Conservation (phyloP, 1,140 invertebrate genomes). For the Sinonovacula constricta region DNA sequence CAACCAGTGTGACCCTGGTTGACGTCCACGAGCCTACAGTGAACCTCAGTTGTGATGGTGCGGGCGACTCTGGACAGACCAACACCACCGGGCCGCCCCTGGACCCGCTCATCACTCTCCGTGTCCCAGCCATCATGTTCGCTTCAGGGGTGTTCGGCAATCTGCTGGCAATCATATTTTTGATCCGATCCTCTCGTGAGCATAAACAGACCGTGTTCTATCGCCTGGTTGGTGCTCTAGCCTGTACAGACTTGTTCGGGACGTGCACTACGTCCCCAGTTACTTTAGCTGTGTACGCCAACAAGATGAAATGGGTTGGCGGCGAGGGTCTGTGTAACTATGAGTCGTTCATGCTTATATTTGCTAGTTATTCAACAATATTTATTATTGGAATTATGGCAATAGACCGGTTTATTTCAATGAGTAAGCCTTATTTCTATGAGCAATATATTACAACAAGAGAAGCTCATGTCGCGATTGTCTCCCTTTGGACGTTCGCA, state of each 20-base stretch:
- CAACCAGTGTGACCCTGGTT: no score
- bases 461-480: conserved; percentile 62
- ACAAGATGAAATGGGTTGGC: conserved; percentile 65
- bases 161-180: conserved; percentile 59
- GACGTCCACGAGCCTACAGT: no score
- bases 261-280: conserved; percentile 68
- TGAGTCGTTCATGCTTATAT: conserved; percentile 77
- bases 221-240: conserved; percentile 65
- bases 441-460: conserved; percentile 68
- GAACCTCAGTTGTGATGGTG: no score
- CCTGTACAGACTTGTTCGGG: conserved; percentile 68
- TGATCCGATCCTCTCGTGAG: conserved; percentile 60
- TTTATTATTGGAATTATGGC: conserved; percentile 78
- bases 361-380: conserved; percentile 75
- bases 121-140: conserved; percentile 61
- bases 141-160: conserved; percentile 65
- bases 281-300: conserved; percentile 66
- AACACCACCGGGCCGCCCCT: neutral
- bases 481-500: conserved; percentile 66
- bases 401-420: conserved; percentile 76
- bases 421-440: conserved; percentile 77
- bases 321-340: conserved; percentile 72
- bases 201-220: conserved; percentile 66
- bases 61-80: no score
- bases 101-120: conserved; percentile 13